Evolutionary conservation across 2,888 invertebrate genomes (phyloP).

Genomic region (Latrodectus hesperus): DNA sequence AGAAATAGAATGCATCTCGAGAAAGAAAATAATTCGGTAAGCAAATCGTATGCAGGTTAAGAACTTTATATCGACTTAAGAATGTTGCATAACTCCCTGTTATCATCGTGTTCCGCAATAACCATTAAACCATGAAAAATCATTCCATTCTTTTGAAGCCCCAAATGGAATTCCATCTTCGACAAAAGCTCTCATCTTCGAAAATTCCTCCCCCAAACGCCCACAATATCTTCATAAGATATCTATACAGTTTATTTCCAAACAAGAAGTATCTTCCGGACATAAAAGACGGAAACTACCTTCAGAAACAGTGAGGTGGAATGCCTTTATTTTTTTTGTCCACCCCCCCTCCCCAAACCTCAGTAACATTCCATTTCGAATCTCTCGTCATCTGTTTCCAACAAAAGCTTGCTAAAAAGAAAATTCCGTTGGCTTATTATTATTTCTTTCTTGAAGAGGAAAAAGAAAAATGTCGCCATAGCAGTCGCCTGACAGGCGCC

Average conservation of each 20-base stretch:
- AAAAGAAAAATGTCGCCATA: conserved; percentile 1
- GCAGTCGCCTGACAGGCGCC: background rate
- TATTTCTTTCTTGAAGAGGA: background rate
- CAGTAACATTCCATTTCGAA: background rate
- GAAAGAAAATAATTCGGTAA: too few species aligned
- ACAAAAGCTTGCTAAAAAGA: background rate
- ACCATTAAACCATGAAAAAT: background rate
- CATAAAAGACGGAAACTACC: background rate
- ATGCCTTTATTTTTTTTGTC: background rate
- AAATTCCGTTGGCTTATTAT: conserved; percentile 3
- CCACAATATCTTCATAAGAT: background rate
- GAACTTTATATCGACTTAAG: background rate
- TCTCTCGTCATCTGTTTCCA: background rate
- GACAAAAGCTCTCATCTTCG: background rate
- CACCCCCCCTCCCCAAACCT: too few species aligned
- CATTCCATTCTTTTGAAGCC: background rate
- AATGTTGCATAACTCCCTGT: background rate
- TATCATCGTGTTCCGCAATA: background rate
- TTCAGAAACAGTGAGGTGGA: background rate
- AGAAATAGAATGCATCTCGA: too few species aligned
- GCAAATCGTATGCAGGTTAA: too few species aligned
- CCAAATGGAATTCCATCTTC: background rate
- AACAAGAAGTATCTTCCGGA: background rate
- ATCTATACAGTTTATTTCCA: conserved; percentile 2
- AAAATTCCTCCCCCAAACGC: background rate